Evolutionary conservation across 2,797 vertebrate species (phyloP), one percentile per base, ranked within the genome.

Genomic region (Clarias laeviceps): DNA sequence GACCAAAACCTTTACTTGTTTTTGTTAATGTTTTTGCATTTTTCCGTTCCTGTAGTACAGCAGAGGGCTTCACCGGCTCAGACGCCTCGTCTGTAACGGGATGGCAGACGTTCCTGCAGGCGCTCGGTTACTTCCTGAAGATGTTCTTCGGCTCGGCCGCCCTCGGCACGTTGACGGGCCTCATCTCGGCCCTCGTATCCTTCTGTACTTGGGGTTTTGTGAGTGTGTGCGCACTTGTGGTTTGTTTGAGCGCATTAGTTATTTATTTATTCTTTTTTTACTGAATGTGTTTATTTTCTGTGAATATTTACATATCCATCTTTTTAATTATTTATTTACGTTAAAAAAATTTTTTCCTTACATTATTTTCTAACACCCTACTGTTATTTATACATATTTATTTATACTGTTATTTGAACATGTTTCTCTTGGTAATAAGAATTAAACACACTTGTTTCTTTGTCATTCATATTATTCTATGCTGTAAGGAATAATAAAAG

Each of bases 121-220:
- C 98, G 0, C 91, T 99, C 84, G 95, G 95, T 59, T 98, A 99
- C 93, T 99, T 99, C 90, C 96, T 99, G 24, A 94, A 98, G 91
- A 99, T 99, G 98, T 99, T 99, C 93, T 99, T 99, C 40, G 98
- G 98, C 84, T 99, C 98, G 1, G 97, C 98, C 5, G 98, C 98
- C 0, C 95, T 99, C 62, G 98, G 98, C 91, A 99, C 97, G 0
- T 96, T 99, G 89, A 99, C 97, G 1, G 98, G 98, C 90, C 97
- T 99, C 89, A 99, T 99, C 95, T 99, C 98, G 32, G 97, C 98
- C 89, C 88, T 99, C 89, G 98, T 99, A 99, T 99, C 97, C 97
- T 95, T 91, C 87, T 5, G 45, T 2, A 54, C 45, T 59, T 54
- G 3, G 45, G 32, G 5, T 20, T 20, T 9, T 40, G 20, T 11